Evolutionary conservation across 2,888 invertebrate species (phyloP).

Genomic region (Onchidella celtica): DNA sequence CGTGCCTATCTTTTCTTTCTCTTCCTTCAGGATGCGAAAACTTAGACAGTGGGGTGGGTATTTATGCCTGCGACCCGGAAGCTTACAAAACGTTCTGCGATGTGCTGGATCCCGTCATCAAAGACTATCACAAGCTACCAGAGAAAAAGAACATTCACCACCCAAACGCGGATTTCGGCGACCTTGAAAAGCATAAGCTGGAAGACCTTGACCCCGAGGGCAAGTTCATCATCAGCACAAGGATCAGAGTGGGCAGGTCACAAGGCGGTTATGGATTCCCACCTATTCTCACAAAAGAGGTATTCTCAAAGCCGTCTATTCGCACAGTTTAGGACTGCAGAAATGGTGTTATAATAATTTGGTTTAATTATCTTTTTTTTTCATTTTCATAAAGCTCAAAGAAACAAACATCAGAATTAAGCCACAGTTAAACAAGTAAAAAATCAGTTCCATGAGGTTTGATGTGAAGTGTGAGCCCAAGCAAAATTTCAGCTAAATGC

Average conservation of each 20-base stretch:
- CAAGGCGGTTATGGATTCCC: conserved; percentile 73
- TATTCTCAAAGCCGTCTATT: too few relatives aligned
- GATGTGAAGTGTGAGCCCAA: too few relatives aligned
- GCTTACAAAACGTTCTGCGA: conserved; percentile 68
- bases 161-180: conserved; percentile 90
- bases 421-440: too few relatives aligned
- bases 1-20: not conserved
- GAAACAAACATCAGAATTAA: too few relatives aligned
- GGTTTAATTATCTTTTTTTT: not conserved
- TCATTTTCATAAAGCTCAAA: not conserved
- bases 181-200: conserved; percentile 87
- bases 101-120: conserved; percentile 80
- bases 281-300: conserved; percentile 88
- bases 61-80: conserved; percentile 73
- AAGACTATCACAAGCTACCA: conserved; percentile 71
- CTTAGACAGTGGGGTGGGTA: conserved; percentile 89
- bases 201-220: conserved; percentile 90
- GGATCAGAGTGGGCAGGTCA: conserved; percentile 75
- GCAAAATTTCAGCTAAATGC: too few relatives aligned
- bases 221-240: conserved; percentile 86
- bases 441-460: too few relatives aligned
- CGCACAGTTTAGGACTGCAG: too few relatives aligned
- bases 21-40: conserved; percentile 82
- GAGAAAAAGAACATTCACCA: conserved; percentile 55
- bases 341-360: too few relatives aligned